phyloP scores from a whole-genome alignment of 2,113 vertebrate species.

The Periophthalmus modestus region DNA sequence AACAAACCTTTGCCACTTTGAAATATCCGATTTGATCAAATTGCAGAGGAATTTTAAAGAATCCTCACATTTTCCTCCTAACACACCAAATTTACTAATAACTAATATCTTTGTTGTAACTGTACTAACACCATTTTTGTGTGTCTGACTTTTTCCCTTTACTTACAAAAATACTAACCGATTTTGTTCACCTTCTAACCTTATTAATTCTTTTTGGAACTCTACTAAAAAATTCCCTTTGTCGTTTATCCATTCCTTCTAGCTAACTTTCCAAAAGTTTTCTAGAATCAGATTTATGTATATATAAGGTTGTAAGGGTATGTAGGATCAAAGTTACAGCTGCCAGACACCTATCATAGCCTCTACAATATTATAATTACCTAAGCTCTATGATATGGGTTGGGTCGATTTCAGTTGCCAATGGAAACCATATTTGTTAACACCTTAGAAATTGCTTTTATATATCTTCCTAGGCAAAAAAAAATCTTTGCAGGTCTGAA shows the following conservation, averaged over 20 bases:
- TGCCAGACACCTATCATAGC: constrained; percentile 75
- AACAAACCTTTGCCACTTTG: constrained; percentile 64
- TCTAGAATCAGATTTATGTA: constrained; percentile 18
- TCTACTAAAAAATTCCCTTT: constrained; percentile 8
- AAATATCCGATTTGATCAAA: constrained; percentile 75
- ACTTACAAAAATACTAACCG: constrained; percentile 83
- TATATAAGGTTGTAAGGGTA: constrained; percentile 27
- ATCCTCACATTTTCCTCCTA: constrained; percentile 51
- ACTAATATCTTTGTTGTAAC: constrained; percentile 79
- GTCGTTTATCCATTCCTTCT: constrained; percentile 17
- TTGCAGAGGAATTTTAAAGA: constrained; percentile 74
- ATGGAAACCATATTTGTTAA: no score
- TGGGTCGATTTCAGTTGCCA: neutral
- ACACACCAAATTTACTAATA: constrained; percentile 76
- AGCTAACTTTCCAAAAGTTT: constrained; percentile 10
- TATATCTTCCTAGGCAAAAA: no score
- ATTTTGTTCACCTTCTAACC: constrained; percentile 73
- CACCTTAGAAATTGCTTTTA: no score
- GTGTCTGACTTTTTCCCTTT: constrained; percentile 82
- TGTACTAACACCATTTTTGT: constrained; percentile 88
- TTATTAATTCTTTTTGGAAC: constrained; percentile 53
- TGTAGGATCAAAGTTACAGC: constrained; percentile 33
- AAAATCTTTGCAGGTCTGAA: no score
- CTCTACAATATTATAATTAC: neutral
- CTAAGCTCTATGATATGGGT: neutral